A percentile compares a stretch with the other conserved stretches of the same genome.
Conservation (phyloP, 2,113 vertebrate genomes). For the Dicrurus megarhynchus region DNA sequence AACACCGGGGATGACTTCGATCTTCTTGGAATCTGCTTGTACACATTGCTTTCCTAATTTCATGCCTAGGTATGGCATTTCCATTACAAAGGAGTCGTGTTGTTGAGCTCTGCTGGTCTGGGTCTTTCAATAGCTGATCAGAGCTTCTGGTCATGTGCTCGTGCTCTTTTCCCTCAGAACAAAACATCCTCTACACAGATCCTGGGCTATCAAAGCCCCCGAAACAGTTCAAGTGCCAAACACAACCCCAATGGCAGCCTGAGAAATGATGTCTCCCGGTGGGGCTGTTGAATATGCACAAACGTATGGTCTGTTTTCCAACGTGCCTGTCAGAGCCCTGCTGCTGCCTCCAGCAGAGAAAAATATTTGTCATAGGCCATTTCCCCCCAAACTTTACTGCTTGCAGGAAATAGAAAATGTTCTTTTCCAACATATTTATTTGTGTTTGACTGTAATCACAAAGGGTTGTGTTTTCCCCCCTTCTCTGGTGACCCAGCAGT, state of each 20-base stretch:
- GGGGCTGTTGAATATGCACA: constrained; percentile 48
- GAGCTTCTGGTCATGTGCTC: constrained; percentile 25
- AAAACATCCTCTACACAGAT: constrained; percentile 25
- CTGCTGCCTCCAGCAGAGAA: constrained; percentile 57
- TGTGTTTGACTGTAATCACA: neutral
- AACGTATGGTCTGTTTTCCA: constrained; percentile 46
- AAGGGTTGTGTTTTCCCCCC: neutral
- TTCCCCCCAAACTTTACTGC: neutral
- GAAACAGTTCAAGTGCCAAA: constrained; percentile 52
- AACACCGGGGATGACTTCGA: neutral
- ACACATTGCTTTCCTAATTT: neutral
- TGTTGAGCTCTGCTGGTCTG: neutral
- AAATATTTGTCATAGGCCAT: constrained; percentile 30
- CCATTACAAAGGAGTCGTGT: constrained; percentile 39
- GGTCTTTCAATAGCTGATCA: constrained; percentile 27
- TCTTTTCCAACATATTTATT: constrained; percentile 9
- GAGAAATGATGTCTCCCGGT: constrained; percentile 41
- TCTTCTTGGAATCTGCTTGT: neutral
- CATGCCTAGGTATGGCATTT: constrained; percentile 30
- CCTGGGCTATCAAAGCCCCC: constrained; percentile 17
- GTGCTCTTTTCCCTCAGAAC: constrained; percentile 4
- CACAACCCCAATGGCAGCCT: constrained; percentile 1
- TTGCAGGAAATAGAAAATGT: neutral
- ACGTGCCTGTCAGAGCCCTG: constrained; percentile 23
- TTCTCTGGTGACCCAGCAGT: neutral